These are phyloP conservation scores for Thymelicus lineola DNA, from an alignment of 2,888 invertebrate genomes.

Conservation along the genomic window DNA sequence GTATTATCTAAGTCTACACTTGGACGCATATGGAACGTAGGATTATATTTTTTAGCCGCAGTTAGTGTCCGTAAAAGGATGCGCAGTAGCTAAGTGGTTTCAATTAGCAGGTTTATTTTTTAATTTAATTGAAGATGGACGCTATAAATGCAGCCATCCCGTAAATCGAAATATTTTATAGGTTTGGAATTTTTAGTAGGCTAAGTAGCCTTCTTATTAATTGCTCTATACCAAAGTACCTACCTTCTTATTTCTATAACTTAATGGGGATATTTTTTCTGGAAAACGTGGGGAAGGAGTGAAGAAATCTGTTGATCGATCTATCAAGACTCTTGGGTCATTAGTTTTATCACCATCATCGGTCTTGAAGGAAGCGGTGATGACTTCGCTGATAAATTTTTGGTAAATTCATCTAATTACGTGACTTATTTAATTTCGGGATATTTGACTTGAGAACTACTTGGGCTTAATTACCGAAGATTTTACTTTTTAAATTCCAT, in stretches of 20 bases:
- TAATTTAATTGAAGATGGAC: conserved; percentile 18
- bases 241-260: neutral
- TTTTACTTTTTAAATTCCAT: too few relatives aligned
- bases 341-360: too few relatives aligned
- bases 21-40: conserved; percentile 1
- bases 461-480: too few relatives aligned
- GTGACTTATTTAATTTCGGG: too few relatives aligned
- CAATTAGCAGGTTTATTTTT: conserved; percentile 23
- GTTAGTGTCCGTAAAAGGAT: conserved; percentile 22
- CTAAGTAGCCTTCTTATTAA: neutral
- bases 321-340: too few relatives aligned
- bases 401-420: too few relatives aligned
- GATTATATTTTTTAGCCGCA: conserved; percentile 13
- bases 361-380: too few relatives aligned
- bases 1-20: conserved; percentile 25
- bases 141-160: conserved; percentile 21
- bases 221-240: neutral
- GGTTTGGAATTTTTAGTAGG: neutral
- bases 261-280: too few relatives aligned
- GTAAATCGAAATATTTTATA: conserved; percentile 19
- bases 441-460: too few relatives aligned
- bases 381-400: too few relatives aligned
- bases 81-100: conserved; percentile 28
- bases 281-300: too few relatives aligned
- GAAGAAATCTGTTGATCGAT: too few relatives aligned